phyloP scores from a whole-genome alignment of 2,888 invertebrate genomes.

The Lathronympha strigana region DNA sequence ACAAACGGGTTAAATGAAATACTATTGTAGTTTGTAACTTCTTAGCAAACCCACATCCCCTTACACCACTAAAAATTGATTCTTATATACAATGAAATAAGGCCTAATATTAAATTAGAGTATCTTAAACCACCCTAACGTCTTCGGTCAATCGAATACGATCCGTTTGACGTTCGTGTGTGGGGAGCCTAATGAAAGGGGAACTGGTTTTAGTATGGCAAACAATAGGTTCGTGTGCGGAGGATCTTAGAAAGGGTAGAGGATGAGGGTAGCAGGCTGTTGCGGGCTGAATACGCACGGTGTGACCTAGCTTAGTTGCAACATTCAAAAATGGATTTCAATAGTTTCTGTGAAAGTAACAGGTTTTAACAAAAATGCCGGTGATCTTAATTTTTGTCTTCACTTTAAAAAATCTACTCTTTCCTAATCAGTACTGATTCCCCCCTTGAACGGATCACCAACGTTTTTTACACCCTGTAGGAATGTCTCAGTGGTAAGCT shows the following conservation, averaged over 20 bases:
- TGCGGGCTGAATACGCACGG: too few species aligned
- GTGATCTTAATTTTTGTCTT: too few species aligned
- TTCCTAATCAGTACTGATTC: too few species aligned
- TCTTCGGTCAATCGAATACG: constrained; percentile 51
- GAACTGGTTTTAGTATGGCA: background rate
- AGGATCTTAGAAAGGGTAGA: constrained; percentile 10
- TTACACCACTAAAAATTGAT: background rate
- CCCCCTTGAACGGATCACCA: too few species aligned
- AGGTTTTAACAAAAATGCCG: too few species aligned
- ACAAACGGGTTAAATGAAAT: background rate
- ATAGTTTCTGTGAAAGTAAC: too few species aligned
- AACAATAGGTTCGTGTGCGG: constrained; percentile 9
- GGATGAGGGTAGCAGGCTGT: too few species aligned
- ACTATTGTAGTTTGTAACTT: constrained; percentile 1
- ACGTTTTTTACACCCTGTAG: too few species aligned
- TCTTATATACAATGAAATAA: background rate
- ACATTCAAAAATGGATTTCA: too few species aligned
- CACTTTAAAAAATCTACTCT: too few species aligned
- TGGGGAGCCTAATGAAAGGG: constrained; percentile 23
- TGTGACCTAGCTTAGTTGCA: too few species aligned
- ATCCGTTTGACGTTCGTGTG: constrained; percentile 67
- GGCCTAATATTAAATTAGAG: background rate
- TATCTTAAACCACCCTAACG: constrained; percentile 19
- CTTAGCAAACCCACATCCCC: background rate
- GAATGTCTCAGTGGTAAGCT: too few species aligned